phyloP scores from a whole-genome alignment of 2,888 invertebrate genomes.

The Acleris sparsana region DNA sequence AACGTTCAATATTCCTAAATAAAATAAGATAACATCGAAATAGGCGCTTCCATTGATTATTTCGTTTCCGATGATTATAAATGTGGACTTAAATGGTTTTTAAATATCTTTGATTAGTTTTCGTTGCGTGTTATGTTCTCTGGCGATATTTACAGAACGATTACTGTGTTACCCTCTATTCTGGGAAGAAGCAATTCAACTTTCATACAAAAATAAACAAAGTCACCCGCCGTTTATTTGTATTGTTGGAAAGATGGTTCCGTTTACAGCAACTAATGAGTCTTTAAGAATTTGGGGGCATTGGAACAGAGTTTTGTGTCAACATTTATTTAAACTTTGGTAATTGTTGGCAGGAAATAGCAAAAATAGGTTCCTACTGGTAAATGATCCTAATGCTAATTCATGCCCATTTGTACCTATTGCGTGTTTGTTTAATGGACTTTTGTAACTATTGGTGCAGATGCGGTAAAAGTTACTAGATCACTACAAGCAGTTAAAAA shows the following conservation, averaged over 20 bases:
- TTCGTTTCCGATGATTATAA: neutral
- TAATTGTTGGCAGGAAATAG: slow-evolving; percentile 24
- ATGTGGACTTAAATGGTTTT: neutral
- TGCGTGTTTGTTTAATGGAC: slow-evolving; percentile 22
- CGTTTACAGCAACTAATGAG: slow-evolving; percentile 66
- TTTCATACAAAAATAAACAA: slow-evolving; percentile 76
- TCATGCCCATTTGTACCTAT: slow-evolving; percentile 6
- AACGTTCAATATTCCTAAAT: neutral
- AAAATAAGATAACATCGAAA: neutral
- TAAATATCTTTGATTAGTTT: slow-evolving; percentile 2
- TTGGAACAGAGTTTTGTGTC: slow-evolving; percentile 43
- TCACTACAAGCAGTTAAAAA: too few species aligned
- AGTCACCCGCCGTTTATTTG: slow-evolving; percentile 73
- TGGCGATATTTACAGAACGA: slow-evolving; percentile 66
- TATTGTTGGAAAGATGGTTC: slow-evolving; percentile 66
- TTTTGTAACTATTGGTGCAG: slow-evolving; percentile 1
- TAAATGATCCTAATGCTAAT: slow-evolving; percentile 32
- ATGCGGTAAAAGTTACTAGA: too few species aligned
- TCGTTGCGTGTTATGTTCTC: slow-evolving; percentile 36
- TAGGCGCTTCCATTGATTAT: neutral
- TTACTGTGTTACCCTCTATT: slow-evolving; percentile 70
- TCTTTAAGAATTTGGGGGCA: slow-evolving; percentile 68
- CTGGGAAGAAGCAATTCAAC: slow-evolving; percentile 73
- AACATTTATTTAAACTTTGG: slow-evolving; percentile 35
- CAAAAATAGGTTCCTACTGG: slow-evolving; percentile 28